Percentiles rank a stretch among this genome's conserved stretches.
Evolutionary conservation across 2,113 vertebrate species (phyloP).

Genomic region (Cyanistes caeruleus): DNA sequence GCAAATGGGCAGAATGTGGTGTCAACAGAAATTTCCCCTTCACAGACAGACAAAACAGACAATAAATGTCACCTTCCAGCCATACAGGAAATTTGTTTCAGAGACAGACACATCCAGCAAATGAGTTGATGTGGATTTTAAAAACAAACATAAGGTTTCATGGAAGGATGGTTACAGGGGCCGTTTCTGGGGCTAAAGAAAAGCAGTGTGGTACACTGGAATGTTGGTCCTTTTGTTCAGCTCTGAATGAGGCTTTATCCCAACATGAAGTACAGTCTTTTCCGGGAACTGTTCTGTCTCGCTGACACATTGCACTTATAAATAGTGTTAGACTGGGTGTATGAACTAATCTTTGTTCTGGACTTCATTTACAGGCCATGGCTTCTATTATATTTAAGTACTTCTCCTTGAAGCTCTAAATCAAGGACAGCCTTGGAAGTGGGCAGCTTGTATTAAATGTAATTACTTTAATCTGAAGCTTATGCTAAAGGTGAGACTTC

Average conservation of each 20-base stretch:
- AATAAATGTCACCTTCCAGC: background rate
- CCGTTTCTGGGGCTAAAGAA: background rate
- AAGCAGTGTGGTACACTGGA: background rate
- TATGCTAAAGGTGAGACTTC: constrained; percentile 37
- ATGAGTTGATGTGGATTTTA: background rate
- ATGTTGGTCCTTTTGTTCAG: background rate
- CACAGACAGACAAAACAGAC: background rate
- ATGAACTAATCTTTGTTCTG: constrained; percentile 37
- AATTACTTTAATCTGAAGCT: constrained; percentile 56
- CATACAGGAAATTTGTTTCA: background rate
- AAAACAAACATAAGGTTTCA: background rate
- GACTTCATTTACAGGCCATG: constrained; percentile 5
- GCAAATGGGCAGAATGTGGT: background rate
- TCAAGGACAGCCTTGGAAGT: constrained; percentile 23
- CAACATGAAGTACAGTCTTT: background rate
- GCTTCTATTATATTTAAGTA: constrained; percentile 58
- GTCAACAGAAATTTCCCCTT: background rate
- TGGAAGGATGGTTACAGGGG: background rate
- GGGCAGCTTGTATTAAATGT: constrained; percentile 25
- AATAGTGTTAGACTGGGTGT: background rate
- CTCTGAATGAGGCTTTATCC: background rate
- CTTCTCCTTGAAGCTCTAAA: constrained; percentile 49
- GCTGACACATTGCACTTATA: background rate
- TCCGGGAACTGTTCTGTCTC: background rate
- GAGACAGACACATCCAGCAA: background rate